Percentiles rank a stretch among this genome's conserved stretches.
phyloP scores from a whole-genome alignment of 2,797 vertebrate species.

The Smutsia gigantea region DNA sequence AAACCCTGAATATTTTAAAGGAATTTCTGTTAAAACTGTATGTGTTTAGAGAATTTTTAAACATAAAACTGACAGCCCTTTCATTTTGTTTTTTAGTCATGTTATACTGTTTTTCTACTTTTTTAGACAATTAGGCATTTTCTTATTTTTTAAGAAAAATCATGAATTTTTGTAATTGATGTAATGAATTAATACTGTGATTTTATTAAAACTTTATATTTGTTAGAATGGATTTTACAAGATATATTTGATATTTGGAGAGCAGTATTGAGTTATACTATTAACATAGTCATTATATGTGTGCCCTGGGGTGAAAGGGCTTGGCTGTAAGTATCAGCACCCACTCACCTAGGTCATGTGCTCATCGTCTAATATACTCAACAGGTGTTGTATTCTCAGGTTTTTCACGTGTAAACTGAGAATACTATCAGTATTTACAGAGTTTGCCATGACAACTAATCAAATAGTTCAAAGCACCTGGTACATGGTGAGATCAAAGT shows the following conservation, averaged over 20 bases:
- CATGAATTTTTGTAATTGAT: not conserved
- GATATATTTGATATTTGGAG: not conserved
- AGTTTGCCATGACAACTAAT: not conserved
- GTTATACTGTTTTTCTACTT: not conserved
- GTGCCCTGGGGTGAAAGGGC: fast-evolving
- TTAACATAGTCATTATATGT: not conserved
- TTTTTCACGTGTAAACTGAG: not conserved
- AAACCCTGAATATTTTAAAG: conserved; percentile 6
- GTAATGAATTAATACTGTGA: not conserved
- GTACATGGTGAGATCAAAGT: not conserved
- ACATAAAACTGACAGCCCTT: not conserved
- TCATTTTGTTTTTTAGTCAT: not conserved
- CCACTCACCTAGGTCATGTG: too few relatives aligned
- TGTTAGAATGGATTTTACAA: not conserved
- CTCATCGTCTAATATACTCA: not conserved
- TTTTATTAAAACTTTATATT: not conserved
- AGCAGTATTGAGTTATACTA: not conserved
- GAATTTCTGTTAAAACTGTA: not conserved
- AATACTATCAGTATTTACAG: fast-evolving
- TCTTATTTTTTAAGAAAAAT: not conserved
- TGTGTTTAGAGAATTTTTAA: not conserved
- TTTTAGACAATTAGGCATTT: not conserved
- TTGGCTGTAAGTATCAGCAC: not conserved
- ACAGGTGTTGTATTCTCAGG: not conserved
- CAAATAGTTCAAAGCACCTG: not conserved